phyloP scores from a whole-genome alignment of 2,888 invertebrate species.

The Rhogogaster chlorosoma region DNA sequence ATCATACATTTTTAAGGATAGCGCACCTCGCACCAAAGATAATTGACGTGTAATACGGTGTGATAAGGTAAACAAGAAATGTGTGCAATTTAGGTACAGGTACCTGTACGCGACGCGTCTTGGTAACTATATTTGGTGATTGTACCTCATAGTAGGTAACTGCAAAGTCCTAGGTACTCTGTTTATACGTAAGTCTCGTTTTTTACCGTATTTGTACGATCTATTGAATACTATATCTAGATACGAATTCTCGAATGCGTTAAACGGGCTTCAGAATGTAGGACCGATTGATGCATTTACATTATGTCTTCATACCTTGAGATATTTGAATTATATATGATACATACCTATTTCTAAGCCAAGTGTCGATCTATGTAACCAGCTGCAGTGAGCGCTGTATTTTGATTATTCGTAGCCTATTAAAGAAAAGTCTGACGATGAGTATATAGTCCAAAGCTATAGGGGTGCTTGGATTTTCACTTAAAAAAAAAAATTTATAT shows the following conservation, averaged over 20 bases:
- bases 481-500: background rate
- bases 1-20: background rate
- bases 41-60: background rate
- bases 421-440: conserved; percentile 15
- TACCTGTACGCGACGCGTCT: background rate
- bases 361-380: conserved; percentile 33
- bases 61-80: conserved; percentile 12
- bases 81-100: conserved; percentile 22
- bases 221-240: conserved; percentile 17
- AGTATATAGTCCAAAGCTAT: background rate
- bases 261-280: background rate
- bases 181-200: conserved; percentile 16
- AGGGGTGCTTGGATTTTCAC: background rate
- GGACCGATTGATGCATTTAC: conserved; percentile 30
- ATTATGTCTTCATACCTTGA: background rate
- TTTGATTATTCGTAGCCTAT: background rate
- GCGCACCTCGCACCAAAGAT: background rate
- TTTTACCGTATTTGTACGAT: conserved; percentile 41
- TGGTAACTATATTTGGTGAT: background rate
- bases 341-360: conserved; percentile 18
- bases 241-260: background rate
- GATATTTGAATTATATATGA: conserved; percentile 2
- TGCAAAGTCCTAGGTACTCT: background rate
- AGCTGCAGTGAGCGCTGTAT: background rate
- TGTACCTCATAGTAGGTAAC: background rate